Evolutionary conservation across 2,797 vertebrate species (phyloP), one percentile per base, ranked within the genome.

Genomic region (Acanthiza pusilla): DNA sequence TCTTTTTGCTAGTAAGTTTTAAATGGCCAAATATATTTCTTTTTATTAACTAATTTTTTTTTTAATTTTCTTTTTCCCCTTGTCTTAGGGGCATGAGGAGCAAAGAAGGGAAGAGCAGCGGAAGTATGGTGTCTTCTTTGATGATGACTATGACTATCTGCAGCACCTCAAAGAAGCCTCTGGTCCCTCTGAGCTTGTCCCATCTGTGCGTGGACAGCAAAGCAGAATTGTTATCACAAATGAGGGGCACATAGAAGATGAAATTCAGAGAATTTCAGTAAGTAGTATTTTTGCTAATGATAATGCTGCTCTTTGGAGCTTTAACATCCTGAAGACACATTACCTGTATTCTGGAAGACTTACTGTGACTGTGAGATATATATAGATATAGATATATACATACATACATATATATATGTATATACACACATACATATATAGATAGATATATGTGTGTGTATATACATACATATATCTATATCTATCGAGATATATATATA

Each of bases 91-190:
- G 96, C 66, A 89, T 18, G 99, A 99, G 70, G 98, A 99, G 95
- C 71, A n/a, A 77, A 97, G 98, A 32, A 98, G 67, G 19, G 98
- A 98, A 55, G 98, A 99, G 78, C 99, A 99, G 97, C 98, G 98
- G 87, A 96, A 98, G 6, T 99, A 98, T 14, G 99, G 99, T 0
- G 98, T 99, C 42, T 99, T 99, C 97, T 99, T 99, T 48, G 99
- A 99, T 32, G 99, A 99, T 19, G 98, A 99, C 92, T 99, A 99
- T 62, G 92, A 99, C 97, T 99, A 99, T 96, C 97, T 99, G 93
- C 99, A 99, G 96, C 99, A 99, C 96, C 98, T 99, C 84, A 99
- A 98, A 97, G 99, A 99, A 95, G 89, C 98, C 0, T 91, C 97
- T 2, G 97, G 93, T 34, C 75, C 97, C 1, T 71, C 97, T 2